Evolutionary conservation across 1,140 invertebrate species (phyloP).

Genomic region (Brachionus manjavacas): DNA sequence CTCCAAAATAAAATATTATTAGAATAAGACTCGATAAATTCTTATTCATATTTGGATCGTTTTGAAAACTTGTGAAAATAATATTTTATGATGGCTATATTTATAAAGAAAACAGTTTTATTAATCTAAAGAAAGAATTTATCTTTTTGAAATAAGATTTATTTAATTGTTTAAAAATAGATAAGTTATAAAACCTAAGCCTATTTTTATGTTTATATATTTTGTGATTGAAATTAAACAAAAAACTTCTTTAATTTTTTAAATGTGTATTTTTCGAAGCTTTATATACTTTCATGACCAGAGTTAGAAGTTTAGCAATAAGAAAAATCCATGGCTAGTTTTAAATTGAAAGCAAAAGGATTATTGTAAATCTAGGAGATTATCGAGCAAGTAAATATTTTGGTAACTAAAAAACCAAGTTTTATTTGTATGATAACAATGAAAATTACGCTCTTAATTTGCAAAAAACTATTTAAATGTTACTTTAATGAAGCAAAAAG

Average conservation of each 20-base stretch:
- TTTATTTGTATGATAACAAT: neutral
- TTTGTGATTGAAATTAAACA: neutral
- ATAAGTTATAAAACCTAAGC: neutral
- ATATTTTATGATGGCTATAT: neutral
- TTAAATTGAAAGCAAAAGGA: neutral
- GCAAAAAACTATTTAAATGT: neutral
- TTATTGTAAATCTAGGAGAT: neutral
- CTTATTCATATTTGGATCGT: neutral
- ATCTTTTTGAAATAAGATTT: neutral
- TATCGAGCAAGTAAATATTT: neutral
- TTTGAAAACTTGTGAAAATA: neutral
- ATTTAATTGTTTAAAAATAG: neutral
- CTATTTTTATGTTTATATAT: neutral
- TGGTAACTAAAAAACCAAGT: neutral
- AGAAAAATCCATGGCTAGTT: neutral
- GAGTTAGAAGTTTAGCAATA: neutral
- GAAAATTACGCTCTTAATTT: neutral
- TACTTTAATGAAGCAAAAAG: neutral
- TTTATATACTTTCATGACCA: neutral
- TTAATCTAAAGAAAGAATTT: neutral
- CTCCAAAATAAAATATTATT: neutral
- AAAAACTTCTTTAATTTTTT: neutral
- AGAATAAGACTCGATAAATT: neutral
- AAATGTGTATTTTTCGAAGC: neutral
- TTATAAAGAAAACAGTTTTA: slow-evolving; percentile 10